These are phyloP conservation scores for Gavia stellata DNA, from an alignment of 2,113 vertebrate species.

Conservation along the genomic window DNA sequence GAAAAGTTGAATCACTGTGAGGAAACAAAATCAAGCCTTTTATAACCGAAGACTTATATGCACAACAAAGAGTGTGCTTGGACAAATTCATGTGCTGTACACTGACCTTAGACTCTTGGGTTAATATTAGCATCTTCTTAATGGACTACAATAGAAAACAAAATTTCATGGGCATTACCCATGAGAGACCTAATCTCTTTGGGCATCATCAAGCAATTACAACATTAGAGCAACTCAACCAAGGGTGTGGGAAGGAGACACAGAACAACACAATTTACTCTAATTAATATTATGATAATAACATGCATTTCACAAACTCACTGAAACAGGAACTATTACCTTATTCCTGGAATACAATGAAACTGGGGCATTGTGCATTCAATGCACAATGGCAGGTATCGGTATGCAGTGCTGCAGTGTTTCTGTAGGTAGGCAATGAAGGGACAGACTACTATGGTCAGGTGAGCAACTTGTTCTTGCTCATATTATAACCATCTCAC, in stretches of 20 bases:
- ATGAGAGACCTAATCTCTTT: neutral
- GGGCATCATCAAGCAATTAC: neutral
- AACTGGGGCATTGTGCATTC: neutral
- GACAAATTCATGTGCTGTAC: neutral
- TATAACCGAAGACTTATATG: neutral
- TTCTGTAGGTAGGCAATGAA: neutral
- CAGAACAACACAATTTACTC: neutral
- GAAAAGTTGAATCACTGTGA: neutral
- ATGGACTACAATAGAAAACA: neutral
- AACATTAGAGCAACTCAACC: neutral
- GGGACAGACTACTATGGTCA: neutral
- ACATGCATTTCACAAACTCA: neutral
- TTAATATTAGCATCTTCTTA: neutral
- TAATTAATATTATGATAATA: neutral
- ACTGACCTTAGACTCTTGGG: neutral
- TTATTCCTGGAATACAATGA: neutral
- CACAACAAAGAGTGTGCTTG: neutral
- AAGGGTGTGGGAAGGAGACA: neutral
- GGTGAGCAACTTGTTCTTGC: neutral
- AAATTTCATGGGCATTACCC: neutral
- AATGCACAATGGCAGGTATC: accelerated
- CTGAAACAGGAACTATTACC: neutral
- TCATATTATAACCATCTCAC: neutral
- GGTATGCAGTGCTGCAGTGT: neutral
- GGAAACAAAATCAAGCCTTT: neutral